Evolutionary conservation across 1,140 invertebrate species (phyloP), one percentile per base, ranked within the genome.

Genomic region (Hylyphantes graminicola): DNA sequence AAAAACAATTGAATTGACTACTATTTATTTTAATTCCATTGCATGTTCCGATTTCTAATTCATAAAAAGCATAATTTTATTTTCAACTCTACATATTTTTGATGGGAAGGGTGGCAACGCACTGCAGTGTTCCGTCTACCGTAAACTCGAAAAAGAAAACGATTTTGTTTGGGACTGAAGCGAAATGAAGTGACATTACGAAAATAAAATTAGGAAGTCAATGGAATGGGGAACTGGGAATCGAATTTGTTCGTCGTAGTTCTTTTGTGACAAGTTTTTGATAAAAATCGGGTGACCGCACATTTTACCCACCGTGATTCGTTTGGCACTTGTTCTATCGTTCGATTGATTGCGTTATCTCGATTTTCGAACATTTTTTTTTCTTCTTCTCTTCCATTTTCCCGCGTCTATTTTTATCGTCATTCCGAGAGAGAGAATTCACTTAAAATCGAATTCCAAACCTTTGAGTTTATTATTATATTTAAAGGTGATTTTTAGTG

Each of bases 131-230:
- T 61, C 17, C 57, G 6, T 15, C 12, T 61, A 61, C 57, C 57
- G 17, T 61, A 15, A 61, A 61, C 57, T 15, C 57, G 35, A 35
- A 35, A 35, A 35, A 35, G 35, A 35, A 35, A 15, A 15, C 57
- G 12, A 61, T 61, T 61, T 61, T 12, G 57, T 61, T 61, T 61
- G 12, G 57, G 12, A 15, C 57, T 12, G 17, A 61, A 61, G 17
- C 57, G 17, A 61, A 61, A 12, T 35, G 35, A 35, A 35, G 35
- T 35, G 35, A 35, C 35, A 35, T 12, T n/a, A 19, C 21, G 59
- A 75, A 80, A 83, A 83, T 75, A 63, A 75, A 83, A 83, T 83
- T 75, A 83, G 80, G 80, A 83, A 83, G 80, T 83, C 59, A 67
- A 65, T 55, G 50, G 61, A 61, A 75, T 63, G 72, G 59, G 53